Conservation (phyloP, 2,113 vertebrate genomes). For the Hippocampus zosterae region DNA sequence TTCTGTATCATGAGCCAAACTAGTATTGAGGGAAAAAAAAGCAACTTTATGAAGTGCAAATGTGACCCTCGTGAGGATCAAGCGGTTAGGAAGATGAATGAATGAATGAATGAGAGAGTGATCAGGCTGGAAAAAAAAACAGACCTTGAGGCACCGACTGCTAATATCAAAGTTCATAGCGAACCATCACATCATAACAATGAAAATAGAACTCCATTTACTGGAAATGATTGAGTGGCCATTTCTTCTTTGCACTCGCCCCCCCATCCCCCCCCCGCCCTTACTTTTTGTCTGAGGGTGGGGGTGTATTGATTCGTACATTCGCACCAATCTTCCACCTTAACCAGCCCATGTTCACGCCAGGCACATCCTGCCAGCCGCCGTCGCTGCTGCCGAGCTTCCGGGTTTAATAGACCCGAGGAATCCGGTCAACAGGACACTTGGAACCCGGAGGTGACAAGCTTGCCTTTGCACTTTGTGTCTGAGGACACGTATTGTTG, state of each 20-base stretch:
- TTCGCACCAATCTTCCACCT: constrained; percentile 49
- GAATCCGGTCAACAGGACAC: constrained; percentile 51
- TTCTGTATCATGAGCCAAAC: too few relatives aligned
- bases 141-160: too few relatives aligned
- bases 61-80: too few relatives aligned
- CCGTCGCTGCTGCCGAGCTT: constrained; percentile 32
- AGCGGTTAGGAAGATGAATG: too few relatives aligned
- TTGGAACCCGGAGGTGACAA: constrained; percentile 33
- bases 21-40: too few relatives aligned
- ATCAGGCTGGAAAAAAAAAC: too few relatives aligned
- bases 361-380: constrained; percentile 50
- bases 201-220: background rate
- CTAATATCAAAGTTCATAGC: too few relatives aligned
- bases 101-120: too few relatives aligned
- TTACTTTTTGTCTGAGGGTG: constrained; percentile 22
- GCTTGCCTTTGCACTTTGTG: constrained; percentile 13
- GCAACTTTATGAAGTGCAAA: too few relatives aligned
- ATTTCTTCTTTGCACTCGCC: background rate
- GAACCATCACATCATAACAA: too few relatives aligned
- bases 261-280: background rate
- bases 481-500: constrained; percentile 12
- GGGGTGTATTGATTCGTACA: constrained; percentile 38
- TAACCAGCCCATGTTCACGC: constrained; percentile 54
- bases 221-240: background rate
- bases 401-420: constrained; percentile 54